A percentile compares a stretch with the other conserved stretches of the same genome.
Evolutionary conservation across 2,888 invertebrate genomes (phyloP).

Genomic region (Gari tellinella): DNA sequence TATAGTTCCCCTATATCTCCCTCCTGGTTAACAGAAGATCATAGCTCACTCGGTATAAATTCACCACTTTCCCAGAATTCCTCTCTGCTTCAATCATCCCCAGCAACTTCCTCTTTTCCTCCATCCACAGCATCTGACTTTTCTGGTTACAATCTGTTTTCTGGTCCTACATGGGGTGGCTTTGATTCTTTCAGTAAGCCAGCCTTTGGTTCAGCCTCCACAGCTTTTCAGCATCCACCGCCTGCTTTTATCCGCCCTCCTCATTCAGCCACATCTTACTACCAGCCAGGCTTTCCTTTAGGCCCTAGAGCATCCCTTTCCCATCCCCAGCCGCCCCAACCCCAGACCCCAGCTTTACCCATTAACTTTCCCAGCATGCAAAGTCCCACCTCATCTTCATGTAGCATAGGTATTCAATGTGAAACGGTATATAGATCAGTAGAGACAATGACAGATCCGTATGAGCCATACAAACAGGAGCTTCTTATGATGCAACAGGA

Average conservation of each 20-base stretch:
- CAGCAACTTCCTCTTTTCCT: conserved; percentile 3
- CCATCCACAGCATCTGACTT: conserved; percentile 16
- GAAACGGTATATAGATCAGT: conserved; percentile 6
- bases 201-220: background rate
- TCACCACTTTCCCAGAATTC: no score
- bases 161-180: conserved; percentile 51
- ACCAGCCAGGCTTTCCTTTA: conserved; percentile 4
- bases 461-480: conserved; percentile 56
- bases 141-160: conserved; percentile 54
- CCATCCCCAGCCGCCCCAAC: no score
- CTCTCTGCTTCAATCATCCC: background rate
- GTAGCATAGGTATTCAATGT: no score
- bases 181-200: conserved; percentile 24
- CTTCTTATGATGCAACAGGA: conserved; percentile 46
- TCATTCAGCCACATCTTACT: conserved; percentile 31
- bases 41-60: no score
- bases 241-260: conserved; percentile 43
- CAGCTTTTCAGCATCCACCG: background rate
- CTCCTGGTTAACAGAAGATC: background rate
- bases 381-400: no score
- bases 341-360: no score
- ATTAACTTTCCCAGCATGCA: no score
- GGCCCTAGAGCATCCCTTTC: no score
- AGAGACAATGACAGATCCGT: conserved; percentile 59
- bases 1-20: conserved; percentile 25